A percentile compares a stretch with the other conserved stretches of the same genome.
Conservation (phyloP, 2,797 vertebrate species). For the Semaprochilodus insignis region DNA sequence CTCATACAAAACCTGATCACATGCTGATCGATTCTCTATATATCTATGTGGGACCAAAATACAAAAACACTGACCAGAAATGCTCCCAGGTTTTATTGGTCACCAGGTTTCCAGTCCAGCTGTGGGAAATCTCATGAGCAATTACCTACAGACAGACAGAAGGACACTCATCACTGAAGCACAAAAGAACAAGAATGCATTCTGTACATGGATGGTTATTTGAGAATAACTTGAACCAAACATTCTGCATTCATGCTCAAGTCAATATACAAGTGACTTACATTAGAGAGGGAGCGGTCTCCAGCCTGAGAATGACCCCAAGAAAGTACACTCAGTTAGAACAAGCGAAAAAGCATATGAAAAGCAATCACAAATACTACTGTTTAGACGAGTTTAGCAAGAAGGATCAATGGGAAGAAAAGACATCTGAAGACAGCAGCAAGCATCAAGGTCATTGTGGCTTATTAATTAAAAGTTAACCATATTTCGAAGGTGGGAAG, state of each 20-base stretch:
- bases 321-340: background rate
- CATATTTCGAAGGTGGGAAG: no score
- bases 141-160: constrained; percentile 83
- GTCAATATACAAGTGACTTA: constrained; percentile 78
- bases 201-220: background rate
- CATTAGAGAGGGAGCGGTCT: constrained; percentile 91
- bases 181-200: background rate
- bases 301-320: constrained; percentile 84
- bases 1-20: background rate
- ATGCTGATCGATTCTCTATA: background rate
- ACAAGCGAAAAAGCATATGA: background rate
- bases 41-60: background rate
- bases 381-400: no score
- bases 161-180: background rate
- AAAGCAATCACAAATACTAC: background rate
- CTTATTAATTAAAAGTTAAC: no score
- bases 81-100: constrained; percentile 98
- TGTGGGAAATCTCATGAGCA: constrained; percentile 97
- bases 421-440: no score
- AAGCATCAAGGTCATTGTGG: no score
- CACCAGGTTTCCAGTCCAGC: constrained; percentile 98
- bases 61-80: constrained; percentile 85
- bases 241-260: background rate
- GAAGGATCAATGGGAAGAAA: no score
- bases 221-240: background rate